Evolutionary conservation across 2,113 vertebrate genomes (phyloP).

Genomic region (Pardalotus punctatus): DNA sequence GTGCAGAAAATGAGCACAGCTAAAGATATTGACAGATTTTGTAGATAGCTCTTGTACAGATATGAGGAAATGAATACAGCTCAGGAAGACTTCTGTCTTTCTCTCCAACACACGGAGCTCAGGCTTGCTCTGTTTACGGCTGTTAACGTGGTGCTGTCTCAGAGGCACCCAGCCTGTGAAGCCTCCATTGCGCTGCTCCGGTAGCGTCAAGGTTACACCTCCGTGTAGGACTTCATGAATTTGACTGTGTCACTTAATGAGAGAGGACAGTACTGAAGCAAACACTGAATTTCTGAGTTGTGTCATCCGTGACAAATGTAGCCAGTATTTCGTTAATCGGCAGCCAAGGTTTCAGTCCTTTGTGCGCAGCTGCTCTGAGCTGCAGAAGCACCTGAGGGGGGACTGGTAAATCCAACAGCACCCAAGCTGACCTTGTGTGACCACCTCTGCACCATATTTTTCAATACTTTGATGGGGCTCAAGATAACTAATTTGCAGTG

Average conservation of each 20-base stretch:
- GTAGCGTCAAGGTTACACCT: rapidly evolving
- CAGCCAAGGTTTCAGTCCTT: neutral
- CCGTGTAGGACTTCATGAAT: neutral
- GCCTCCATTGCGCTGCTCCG: neutral
- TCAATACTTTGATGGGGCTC: neutral
- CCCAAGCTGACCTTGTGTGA: rapidly evolving
- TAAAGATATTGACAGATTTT: neutral
- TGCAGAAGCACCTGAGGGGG: neutral
- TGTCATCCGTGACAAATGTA: neutral
- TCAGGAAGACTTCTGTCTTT: neutral
- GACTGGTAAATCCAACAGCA: neutral
- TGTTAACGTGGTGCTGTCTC: rapidly evolving
- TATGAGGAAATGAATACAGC: neutral
- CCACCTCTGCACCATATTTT: neutral
- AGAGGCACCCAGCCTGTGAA: neutral
- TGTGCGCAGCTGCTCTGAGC: neutral
- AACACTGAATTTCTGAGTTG: neutral
- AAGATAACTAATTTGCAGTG: neutral
- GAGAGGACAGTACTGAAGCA: neutral
- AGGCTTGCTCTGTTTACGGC: neutral
- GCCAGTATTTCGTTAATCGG: rapidly evolving
- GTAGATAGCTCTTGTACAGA: neutral
- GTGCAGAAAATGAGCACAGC: neutral
- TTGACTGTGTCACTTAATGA: neutral
- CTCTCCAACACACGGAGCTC: neutral